A percentile compares a stretch with the other conserved stretches of the same genome.
These are phyloP conservation scores for Lamellibrachia columna DNA, from an alignment of 2,888 invertebrate species.

Conservation along the genomic window DNA sequence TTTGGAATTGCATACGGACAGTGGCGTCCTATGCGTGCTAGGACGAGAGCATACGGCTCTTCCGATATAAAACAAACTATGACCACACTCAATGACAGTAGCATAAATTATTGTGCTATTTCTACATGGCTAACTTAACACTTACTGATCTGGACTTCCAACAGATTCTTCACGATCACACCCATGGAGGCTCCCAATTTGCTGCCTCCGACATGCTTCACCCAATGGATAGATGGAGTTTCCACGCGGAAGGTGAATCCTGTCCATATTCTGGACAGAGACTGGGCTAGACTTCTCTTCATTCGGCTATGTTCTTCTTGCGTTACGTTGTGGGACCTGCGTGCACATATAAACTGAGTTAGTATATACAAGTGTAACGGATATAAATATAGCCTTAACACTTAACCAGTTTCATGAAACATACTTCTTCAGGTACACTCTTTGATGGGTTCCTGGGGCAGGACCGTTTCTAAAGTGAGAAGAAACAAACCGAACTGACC, in stretches of 20 bases:
- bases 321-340: background rate
- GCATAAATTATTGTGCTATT: background rate
- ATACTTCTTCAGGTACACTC: no score
- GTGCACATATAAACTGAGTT: background rate
- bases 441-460: no score
- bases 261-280: slow-evolving; percentile 8
- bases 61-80: background rate
- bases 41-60: no score
- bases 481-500: no score
- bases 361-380: background rate
- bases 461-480: no score
- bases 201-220: slow-evolving; percentile 16
- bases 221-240: slow-evolving; percentile 22
- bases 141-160: slow-evolving; percentile 24
- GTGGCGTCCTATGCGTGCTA: no score
- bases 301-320: slow-evolving; percentile 18
- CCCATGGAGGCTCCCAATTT: slow-evolving; percentile 21
- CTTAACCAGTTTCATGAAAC: no score
- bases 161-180: slow-evolving; percentile 19
- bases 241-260: slow-evolving; percentile 19
- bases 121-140: background rate
- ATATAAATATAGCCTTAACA: background rate
- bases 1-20: no score
- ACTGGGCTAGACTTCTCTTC: background rate
- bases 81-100: background rate